Evolutionary conservation across 2,113 vertebrate genomes (phyloP).

Genomic region (Cepphus grylle): DNA sequence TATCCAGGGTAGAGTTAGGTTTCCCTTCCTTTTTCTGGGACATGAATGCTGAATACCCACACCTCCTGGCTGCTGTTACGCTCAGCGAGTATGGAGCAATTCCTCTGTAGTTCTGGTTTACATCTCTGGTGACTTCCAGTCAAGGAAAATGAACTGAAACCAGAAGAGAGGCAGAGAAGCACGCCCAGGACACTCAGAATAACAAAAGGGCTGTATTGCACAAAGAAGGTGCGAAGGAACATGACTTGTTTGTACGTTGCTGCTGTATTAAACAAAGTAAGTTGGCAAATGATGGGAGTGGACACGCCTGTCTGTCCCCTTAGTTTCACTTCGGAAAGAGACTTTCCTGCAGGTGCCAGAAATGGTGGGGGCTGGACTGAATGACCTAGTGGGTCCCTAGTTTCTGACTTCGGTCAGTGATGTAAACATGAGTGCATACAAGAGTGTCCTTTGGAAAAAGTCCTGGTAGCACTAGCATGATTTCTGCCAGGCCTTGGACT

Average conservation of each 20-base stretch:
- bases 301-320: not conserved
- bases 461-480: not conserved
- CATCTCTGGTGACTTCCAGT: not conserved
- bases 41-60: not conserved
- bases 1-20: not conserved
- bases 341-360: not conserved
- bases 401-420: not conserved
- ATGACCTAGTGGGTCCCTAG: not conserved
- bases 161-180: not conserved
- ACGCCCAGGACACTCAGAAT: not conserved
- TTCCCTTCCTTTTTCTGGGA: not conserved
- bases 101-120: not conserved
- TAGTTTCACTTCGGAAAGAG: not conserved
- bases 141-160: not conserved
- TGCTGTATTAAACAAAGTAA: not conserved
- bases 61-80: not conserved
- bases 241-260: not conserved
- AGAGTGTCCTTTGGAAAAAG: not conserved
- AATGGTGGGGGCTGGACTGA: not conserved
- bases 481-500: not conserved
- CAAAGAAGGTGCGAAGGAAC: not conserved
- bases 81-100: not conserved
- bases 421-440: not conserved
- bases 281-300: not conserved
- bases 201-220: not conserved